These are phyloP conservation scores for Epinotia bilunana DNA, from an alignment of 2,888 invertebrate genomes.

Conservation along the genomic window DNA sequence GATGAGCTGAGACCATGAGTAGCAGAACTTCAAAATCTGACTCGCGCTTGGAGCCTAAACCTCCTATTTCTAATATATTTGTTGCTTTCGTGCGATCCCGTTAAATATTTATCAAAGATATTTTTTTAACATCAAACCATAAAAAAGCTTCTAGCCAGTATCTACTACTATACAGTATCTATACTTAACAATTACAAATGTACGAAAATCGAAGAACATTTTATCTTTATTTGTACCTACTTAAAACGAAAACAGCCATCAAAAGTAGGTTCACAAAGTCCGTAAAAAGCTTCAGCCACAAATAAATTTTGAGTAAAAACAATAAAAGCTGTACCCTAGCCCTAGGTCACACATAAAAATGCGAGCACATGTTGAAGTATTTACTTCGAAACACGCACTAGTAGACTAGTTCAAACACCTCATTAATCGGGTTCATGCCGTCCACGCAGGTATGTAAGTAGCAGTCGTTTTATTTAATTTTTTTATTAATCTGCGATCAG, in stretches of 20 bases:
- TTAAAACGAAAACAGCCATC: background rate
- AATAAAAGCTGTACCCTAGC: slow-evolving; percentile 24
- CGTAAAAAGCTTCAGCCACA: background rate
- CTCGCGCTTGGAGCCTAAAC: no score
- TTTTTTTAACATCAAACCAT: no score
- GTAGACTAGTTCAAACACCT: slow-evolving; percentile 23
- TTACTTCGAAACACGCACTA: slow-evolving; percentile 15
- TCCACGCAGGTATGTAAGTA: background rate
- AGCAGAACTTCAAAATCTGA: no score
- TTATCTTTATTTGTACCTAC: background rate
- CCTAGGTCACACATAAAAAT: slow-evolving; percentile 15
- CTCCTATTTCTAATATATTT: no score
- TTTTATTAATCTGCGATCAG: no score
- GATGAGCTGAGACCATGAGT: no score
- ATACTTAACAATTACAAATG: background rate
- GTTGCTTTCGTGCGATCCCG: no score
- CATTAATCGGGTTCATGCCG: background rate
- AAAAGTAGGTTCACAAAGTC: background rate
- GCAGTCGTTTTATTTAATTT: no score
- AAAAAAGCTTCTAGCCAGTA: no score
- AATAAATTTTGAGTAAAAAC: background rate
- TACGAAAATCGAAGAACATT: background rate
- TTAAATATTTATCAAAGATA: no score
- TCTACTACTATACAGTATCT: no score
- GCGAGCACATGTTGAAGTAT: slow-evolving; percentile 24